Evolutionary conservation across 2,888 invertebrate species (phyloP).

Genomic region (Diaperis boleti): DNA sequence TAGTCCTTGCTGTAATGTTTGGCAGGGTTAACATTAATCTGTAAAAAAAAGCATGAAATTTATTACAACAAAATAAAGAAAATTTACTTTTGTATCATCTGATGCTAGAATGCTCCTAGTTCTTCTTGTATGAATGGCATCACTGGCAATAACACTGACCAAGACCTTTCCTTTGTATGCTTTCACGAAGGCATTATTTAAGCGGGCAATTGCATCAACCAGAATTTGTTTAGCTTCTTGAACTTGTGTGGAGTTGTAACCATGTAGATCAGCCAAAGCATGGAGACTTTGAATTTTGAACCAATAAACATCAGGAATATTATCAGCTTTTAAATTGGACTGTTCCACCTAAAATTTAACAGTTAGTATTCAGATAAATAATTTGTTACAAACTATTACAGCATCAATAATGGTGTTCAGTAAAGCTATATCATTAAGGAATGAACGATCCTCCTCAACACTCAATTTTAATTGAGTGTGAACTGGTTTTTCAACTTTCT

Average conservation of each 20-base stretch:
- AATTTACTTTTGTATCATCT: constrained; percentile 48
- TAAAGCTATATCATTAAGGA: constrained; percentile 73
- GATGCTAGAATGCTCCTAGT: constrained; percentile 59
- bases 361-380: not conserved
- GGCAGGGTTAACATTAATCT: constrained; percentile 68
- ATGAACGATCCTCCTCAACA: constrained; percentile 73
- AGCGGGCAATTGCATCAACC: constrained; percentile 68
- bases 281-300: constrained; percentile 75
- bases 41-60: too few relatives aligned
- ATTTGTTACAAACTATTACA: constrained; percentile 60
- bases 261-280: constrained; percentile 74
- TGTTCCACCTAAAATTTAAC: constrained; percentile 24
- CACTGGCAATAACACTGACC: constrained; percentile 75
- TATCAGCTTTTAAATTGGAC: constrained; percentile 58
- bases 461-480: constrained; percentile 57
- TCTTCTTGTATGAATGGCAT: constrained; percentile 74
- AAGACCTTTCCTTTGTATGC: constrained; percentile 72
- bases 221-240: constrained; percentile 76
- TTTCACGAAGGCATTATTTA: constrained; percentile 70
- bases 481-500: constrained; percentile 54
- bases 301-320: constrained; percentile 75
- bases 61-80: not conserved
- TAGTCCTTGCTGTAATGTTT: constrained; percentile 77
- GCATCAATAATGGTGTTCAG: constrained; percentile 71
- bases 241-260: constrained; percentile 73